A percentile compares a stretch with the other conserved stretches of the same genome.
These are phyloP conservation scores for Proterorhinus semilunaris DNA, from an alignment of 2,113 vertebrate genomes.

Conservation along the genomic window DNA sequence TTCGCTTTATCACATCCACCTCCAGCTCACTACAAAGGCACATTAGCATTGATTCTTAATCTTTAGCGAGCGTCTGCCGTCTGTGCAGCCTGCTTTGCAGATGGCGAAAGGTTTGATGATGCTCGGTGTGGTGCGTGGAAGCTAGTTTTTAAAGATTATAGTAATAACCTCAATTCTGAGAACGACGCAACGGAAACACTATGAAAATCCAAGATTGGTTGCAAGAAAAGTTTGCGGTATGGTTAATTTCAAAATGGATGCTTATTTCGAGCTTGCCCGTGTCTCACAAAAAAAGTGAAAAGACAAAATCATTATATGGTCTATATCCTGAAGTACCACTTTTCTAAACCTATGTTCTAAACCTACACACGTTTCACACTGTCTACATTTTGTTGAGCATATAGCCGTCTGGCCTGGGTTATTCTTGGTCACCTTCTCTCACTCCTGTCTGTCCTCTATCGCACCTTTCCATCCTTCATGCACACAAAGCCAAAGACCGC, in stretches of 20 bases:
- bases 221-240: too few species aligned
- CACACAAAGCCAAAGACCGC: conserved; percentile 45
- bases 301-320: too few species aligned
- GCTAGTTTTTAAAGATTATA: conserved; percentile 27
- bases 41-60: conserved; percentile 60
- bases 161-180: background rate
- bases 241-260: too few species aligned
- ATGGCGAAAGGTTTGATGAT: conserved; percentile 48
- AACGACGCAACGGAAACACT: background rate
- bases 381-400: background rate
- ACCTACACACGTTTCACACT: too few species aligned
- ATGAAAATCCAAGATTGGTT: too few species aligned
- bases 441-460: conserved; percentile 39
- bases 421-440: conserved; percentile 25
- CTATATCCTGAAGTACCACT: too few species aligned
- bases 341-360: too few species aligned
- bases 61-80: conserved; percentile 42
- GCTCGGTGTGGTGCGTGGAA: conserved; percentile 20
- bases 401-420: conserved; percentile 41
- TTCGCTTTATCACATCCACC: conserved; percentile 47
- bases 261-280: too few species aligned
- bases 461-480: conserved; percentile 29
- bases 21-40: conserved; percentile 28
- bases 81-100: conserved; percentile 49
- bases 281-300: too few species aligned